Base-by-base conservation (phyloP, 1,140 invertebrate genomes). In the Tetramorium simillimum region DNA sequence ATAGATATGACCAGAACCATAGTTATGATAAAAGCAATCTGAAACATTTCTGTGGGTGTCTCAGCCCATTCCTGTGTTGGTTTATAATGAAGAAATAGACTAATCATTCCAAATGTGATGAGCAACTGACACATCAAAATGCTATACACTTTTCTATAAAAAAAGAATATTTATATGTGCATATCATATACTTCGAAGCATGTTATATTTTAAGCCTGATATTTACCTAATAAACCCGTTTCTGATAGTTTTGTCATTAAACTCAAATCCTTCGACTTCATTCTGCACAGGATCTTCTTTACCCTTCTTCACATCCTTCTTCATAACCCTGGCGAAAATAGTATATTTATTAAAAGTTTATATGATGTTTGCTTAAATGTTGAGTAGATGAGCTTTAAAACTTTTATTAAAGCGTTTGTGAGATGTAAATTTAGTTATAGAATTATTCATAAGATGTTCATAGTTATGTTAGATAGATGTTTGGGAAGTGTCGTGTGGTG, bases 101-200 rank as follows among this genome's bases (percentile, higher is more conserved):
- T 95, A 65, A 99, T 97, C 93, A 99, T 96, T 0, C 95, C 96
- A 90, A 98, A 95, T 3, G 98, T 99, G 18, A 99, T 96, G 0
- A 97, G 51, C 1, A 99, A 95, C 94, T 99, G 98, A 67, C 96
- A 94, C 96, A 97, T 97, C 12, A 99, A 94, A 91, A 99, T 98
- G 4, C 97, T 96, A 93, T 99, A 99, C 1, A 98, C 98, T 96
- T 98, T 97, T 86, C 96, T 96, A 89, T 56, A 93, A 78, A 89
- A 28, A 56, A 87, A 91, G 77, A 89, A 93, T 86, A 89, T 85
- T 86, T 84, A 90, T 67, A 77, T 12, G 16, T 77, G n/a, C 40
- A 78, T 28, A 78, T 81, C n/a, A 60, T 21, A 21, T 91, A 9
- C 16, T 56, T 73, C 49, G 43, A 12, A 43, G 2, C 1, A 16